Percentiles rank a stretch among this genome's conserved stretches.
phyloP scores from a whole-genome alignment of 2,113 vertebrate species.

The Sapajus apella region DNA sequence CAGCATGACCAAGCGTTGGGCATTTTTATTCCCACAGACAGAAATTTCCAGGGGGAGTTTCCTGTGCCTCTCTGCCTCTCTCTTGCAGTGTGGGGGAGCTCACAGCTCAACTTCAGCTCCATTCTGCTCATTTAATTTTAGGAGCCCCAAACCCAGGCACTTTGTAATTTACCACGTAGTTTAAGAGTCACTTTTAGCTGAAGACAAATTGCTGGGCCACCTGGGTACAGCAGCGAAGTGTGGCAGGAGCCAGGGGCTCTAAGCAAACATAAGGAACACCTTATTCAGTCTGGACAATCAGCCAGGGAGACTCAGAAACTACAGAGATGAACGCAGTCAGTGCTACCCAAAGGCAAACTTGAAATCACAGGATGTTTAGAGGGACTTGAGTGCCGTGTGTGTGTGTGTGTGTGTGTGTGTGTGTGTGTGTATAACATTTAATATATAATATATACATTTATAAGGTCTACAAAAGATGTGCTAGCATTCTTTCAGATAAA shows the following conservation, averaged over 20 bases:
- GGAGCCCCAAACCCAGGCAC: conserved; percentile 44
- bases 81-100: not conserved
- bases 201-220: conserved; percentile 67
- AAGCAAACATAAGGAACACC: not conserved
- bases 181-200: conserved; percentile 69
- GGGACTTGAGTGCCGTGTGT: not conserved
- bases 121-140: conserved; percentile 65
- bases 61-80: not conserved
- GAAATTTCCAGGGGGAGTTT: not conserved
- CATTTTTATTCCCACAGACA: not conserved
- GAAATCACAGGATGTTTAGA: not conserved
- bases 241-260: not conserved
- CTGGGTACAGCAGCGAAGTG: not conserved
- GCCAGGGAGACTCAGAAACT: not conserved
- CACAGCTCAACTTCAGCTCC: not conserved
- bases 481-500: conserved; percentile 52
- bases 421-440: no score
- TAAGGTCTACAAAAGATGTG: not conserved
- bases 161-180: conserved; percentile 68
- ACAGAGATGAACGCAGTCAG: not conserved
- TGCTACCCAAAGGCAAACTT: conserved; percentile 38
- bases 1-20: not conserved
- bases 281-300: not conserved
- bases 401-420: no score
- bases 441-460: not conserved